phyloP scores from a whole-genome alignment of 2,113 vertebrate species.

The Mustelus asterias region DNA sequence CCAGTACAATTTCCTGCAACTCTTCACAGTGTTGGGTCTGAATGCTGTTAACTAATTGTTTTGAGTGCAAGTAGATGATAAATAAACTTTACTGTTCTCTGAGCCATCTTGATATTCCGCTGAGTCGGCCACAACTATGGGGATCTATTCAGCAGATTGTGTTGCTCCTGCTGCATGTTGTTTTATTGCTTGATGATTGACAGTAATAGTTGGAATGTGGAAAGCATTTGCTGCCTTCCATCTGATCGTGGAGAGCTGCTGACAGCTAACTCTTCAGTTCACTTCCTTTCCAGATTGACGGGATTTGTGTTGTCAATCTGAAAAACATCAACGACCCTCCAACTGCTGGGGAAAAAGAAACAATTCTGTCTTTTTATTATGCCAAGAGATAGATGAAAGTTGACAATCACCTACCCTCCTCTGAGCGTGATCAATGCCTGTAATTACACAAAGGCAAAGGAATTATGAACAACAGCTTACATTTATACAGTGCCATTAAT shows the following conservation, averaged over 20 bases:
- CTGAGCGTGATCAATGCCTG: background rate
- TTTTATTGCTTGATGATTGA: constrained; percentile 54
- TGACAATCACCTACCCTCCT: background rate
- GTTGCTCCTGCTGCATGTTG: background rate
- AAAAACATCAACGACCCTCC: constrained; percentile 39
- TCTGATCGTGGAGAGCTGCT: constrained; percentile 63
- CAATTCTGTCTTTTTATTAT: background rate
- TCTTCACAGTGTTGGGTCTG: background rate
- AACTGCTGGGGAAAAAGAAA: background rate
- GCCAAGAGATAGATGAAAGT: background rate
- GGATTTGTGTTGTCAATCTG: constrained; percentile 45
- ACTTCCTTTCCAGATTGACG: constrained; percentile 44
- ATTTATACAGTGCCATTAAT: background rate
- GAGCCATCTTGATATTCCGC: background rate
- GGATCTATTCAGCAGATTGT: background rate
- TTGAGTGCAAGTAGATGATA: background rate
- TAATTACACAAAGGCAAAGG: background rate
- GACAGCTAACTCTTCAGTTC: constrained; percentile 61
- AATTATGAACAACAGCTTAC: background rate
- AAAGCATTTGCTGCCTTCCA: constrained; percentile 56
- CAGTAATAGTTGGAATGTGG: constrained; percentile 60
- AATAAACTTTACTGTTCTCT: background rate
- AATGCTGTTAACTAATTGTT: background rate
- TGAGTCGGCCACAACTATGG: background rate
- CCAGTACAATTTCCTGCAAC: background rate